Base-by-base conservation (phyloP, 2,113 vertebrate species). In the Gallinago jamesoni region DNA sequence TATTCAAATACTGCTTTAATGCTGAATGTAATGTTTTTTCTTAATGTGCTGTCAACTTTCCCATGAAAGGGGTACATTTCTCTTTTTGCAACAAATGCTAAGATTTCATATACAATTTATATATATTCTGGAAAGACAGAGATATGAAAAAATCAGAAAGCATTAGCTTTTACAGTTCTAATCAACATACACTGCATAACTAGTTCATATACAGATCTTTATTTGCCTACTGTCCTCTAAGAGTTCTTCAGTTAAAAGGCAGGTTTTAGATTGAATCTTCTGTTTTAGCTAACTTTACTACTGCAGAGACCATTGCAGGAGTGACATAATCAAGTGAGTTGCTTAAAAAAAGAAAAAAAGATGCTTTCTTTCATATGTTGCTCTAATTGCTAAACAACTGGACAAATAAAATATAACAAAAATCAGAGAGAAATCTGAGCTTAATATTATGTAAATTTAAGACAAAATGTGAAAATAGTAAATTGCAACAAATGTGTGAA, bases 51-150 rank as follows among this genome's bases (percentile, higher is more conserved):
- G 2, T 31, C 8, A 47, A 9, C 3, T 67, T 88, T 60, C 23
- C 21, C 10, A 30, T 57, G 45, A 20, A 14, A 63, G 6, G 13
- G 3, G 55, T 24, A 6, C 1, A 0, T 4, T 78, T 82, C 18
- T n/a, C 15, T 47, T 78, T 87, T 60, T 74, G 9, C 18, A 68
- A 28, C 4, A n/a, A n/a, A 14, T 27, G 3, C 4, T 8, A 76
- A 35, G 7, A 1, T 80, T 84, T 77, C 31, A 28, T 12, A 24
- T 12, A 12, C 27, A 56, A 43, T 48, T 47, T 52, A 66, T 43
- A 62, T 37, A 1, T 17, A 52, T 37, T 3, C 5, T 57, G 10
- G 12, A 78, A 69, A 79, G 9, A 16, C 6, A 56, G 5, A 37
- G 5, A 39, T 48, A 66, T 6, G 13, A 52, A 45, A 35, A 33